Percentiles rank a stretch among this genome's conserved stretches.
These are phyloP conservation scores for Pterobdella sp. DNA, from an alignment of 2,888 invertebrate genomes.

Conservation along the genomic window DNA sequence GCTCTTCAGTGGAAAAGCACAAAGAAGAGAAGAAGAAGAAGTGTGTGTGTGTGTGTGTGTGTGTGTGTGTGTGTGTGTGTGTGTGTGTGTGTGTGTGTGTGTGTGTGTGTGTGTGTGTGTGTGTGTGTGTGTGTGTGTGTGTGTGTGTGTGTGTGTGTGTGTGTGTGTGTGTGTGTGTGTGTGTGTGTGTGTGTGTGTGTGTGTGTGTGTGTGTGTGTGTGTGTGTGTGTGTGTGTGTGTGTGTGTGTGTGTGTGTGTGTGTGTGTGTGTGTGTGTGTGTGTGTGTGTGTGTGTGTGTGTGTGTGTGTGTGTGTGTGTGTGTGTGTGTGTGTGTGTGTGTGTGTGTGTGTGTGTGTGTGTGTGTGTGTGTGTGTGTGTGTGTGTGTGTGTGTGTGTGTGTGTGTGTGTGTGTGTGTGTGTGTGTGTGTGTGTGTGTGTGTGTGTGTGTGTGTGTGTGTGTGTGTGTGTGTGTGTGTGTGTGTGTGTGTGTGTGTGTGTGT, in stretches of 20 bases:
- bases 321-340: slow-evolving; percentile 23
- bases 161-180: slow-evolving; percentile 22
- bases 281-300: slow-evolving; percentile 24
- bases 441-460: too few relatives aligned
- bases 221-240: slow-evolving; percentile 25
- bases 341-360: background rate
- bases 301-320: slow-evolving; percentile 25
- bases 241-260: slow-evolving; percentile 22
- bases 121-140: slow-evolving; percentile 14
- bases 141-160: slow-evolving; percentile 21
- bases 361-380: too few relatives aligned
- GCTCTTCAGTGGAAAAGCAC: too few relatives aligned
- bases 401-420: too few relatives aligned
- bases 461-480: too few relatives aligned
- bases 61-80: slow-evolving; percentile 18
- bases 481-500: too few relatives aligned
- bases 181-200: slow-evolving; percentile 29
- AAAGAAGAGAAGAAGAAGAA: slow-evolving; percentile 21
- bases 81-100: slow-evolving; percentile 14
- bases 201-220: slow-evolving; percentile 29
- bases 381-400: too few relatives aligned
- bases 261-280: slow-evolving; percentile 26
- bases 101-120: slow-evolving; percentile 15
- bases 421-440: too few relatives aligned
- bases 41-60: slow-evolving; percentile 16